Conservation (phyloP, 2,797 vertebrate species). For the Psittacula echo region DNA sequence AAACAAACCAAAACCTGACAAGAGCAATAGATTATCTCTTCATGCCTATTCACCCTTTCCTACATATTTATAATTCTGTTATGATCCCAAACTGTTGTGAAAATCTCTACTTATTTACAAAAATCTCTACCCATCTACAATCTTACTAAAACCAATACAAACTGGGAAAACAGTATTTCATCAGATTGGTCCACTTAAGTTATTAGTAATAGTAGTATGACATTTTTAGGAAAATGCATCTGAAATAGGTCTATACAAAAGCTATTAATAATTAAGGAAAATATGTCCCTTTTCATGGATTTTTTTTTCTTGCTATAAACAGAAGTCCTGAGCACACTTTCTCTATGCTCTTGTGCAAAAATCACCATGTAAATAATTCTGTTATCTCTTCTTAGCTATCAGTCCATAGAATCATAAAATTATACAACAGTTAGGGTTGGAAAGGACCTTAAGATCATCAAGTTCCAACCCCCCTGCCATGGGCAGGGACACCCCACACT, state of each 20-base stretch:
- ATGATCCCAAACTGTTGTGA: neutral
- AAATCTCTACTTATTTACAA: neutral
- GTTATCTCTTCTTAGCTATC: neutral
- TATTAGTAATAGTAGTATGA: neutral
- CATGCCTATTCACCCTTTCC: neutral
- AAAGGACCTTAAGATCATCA: neutral
- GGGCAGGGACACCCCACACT: neutral
- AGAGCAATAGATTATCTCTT: neutral
- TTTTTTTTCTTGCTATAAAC: neutral
- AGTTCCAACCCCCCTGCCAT: neutral
- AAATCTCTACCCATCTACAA: neutral
- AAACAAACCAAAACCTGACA: neutral
- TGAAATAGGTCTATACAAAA: neutral
- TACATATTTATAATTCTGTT: neutral
- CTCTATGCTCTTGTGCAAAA: neutral
- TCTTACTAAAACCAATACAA: neutral
- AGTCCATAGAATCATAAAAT: neutral
- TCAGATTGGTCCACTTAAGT: rapidly evolving
- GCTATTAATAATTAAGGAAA: neutral
- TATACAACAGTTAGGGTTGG: neutral
- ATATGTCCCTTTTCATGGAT: neutral
- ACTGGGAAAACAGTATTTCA: neutral
- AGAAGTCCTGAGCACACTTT: neutral
- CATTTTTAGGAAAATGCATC: neutral
- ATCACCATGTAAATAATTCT: neutral